Percentiles rank a stretch among this genome's conserved stretches.
These are phyloP conservation scores for Mycalesis mineus DNA, from an alignment of 2,888 invertebrate genomes.

Conservation along the genomic window DNA sequence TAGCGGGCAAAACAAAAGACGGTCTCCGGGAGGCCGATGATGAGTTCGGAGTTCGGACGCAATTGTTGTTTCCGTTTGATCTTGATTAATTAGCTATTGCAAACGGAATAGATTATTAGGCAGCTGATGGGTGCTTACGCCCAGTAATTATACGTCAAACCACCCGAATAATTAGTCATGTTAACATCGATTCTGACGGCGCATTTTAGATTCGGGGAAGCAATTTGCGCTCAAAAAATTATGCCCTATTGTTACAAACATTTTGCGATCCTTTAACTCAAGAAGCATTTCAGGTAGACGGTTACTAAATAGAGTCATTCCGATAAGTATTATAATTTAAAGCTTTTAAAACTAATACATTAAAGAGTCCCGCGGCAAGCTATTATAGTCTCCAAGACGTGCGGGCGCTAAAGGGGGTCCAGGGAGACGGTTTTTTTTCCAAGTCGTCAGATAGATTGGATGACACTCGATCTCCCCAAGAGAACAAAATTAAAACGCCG, in stretches of 20 bases:
- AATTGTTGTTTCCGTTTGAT: conserved; percentile 63
- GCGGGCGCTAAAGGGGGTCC: conserved; percentile 36
- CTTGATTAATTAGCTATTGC: conserved; percentile 69
- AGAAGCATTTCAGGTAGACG: too few relatives aligned
- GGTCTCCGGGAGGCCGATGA: conserved; percentile 35
- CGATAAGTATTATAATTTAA: conserved; percentile 9
- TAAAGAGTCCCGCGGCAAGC: conserved; percentile 55
- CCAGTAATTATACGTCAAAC: conserved; percentile 49
- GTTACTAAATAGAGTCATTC: too few relatives aligned
- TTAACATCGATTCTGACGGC: conserved; percentile 32
- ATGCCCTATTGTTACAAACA: too few relatives aligned
- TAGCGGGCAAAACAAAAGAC: conserved; percentile 35
- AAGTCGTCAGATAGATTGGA: conserved; percentile 75
- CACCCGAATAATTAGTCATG: conserved; percentile 36
- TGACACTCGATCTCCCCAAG: conserved; percentile 77
- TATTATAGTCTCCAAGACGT: conserved; percentile 55
- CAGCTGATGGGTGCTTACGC: conserved; percentile 41
- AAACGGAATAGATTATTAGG: conserved; percentile 69
- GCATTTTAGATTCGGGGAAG: conserved; percentile 17
- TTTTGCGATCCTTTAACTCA: too few relatives aligned
- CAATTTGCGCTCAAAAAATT: conserved; percentile 1
- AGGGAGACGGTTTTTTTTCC: conserved; percentile 53
- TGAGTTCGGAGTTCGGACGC: conserved; percentile 44
- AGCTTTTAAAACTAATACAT: conserved; percentile 27
- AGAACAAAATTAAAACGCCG: conserved; percentile 76